Conservation (phyloP, 2,888 invertebrate species). For the Portevinia maculata region DNA sequence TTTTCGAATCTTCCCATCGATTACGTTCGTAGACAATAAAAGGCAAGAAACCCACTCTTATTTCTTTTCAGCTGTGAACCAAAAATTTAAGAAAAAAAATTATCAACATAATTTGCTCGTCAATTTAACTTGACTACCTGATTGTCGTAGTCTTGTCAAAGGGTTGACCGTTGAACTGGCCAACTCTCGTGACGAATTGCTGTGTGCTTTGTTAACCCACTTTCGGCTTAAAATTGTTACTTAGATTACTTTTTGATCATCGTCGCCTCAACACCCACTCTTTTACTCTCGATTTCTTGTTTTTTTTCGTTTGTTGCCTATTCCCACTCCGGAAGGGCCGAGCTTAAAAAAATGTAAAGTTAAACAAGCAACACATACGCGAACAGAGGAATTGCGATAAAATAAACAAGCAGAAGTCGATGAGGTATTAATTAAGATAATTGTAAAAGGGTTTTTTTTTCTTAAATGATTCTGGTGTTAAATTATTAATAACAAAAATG, state of each 20-base stretch:
- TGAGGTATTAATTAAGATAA: slow-evolving; percentile 29
- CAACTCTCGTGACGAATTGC: slow-evolving; percentile 14
- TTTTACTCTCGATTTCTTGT: slow-evolving; percentile 39
- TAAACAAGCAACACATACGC: slow-evolving; percentile 25
- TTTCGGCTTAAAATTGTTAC: slow-evolving; percentile 48
- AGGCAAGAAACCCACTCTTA: slow-evolving; percentile 2
- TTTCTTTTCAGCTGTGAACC: slow-evolving; percentile 23
- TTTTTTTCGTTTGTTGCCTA: slow-evolving; percentile 26
- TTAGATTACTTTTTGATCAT: slow-evolving; percentile 52
- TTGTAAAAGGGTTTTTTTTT: slow-evolving; percentile 18
- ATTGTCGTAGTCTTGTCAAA: slow-evolving; percentile 35
- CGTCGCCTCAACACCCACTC: neutral
- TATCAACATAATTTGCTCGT: slow-evolving; percentile 10
- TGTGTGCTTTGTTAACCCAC: slow-evolving; percentile 17
- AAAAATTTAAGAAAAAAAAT: slow-evolving; percentile 15
- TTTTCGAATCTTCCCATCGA: slow-evolving; percentile 16
- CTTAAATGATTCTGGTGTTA: slow-evolving; percentile 35
- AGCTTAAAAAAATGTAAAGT: slow-evolving; percentile 8
- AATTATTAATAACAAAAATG: slow-evolving; percentile 35
- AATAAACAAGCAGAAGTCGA: slow-evolving; percentile 17
- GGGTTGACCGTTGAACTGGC: slow-evolving; percentile 10
- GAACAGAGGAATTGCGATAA: slow-evolving; percentile 19
- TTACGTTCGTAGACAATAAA: slow-evolving; percentile 27
- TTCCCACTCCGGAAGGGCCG: slow-evolving; percentile 37
- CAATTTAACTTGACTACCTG: slow-evolving; percentile 7